Base-by-base conservation (phyloP, 1,140 invertebrate species). In the Scaptomyza pallida region DNA sequence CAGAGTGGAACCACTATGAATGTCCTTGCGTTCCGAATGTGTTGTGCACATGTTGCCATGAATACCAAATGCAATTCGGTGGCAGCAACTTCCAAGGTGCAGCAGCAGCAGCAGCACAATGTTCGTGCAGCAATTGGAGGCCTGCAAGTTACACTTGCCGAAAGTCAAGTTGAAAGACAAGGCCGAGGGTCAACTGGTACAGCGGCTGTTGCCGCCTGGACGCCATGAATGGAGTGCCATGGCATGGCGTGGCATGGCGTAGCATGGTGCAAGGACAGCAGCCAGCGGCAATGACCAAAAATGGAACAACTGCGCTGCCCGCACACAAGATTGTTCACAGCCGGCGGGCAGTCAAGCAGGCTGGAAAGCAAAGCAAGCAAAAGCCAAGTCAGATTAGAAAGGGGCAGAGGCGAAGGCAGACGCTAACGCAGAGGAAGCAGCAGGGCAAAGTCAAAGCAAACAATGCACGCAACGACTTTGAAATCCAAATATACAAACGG, bases 121-220 rank as follows among this genome's bases (percentile, higher is more conserved):
- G 48, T 15, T 23, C 33, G 35, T n/a, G 10, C 40, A 45, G 51
- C 62, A 41, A 41, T 48, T 57, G 52, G 41, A 45, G 60, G 60
- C 62, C 63, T 37, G 48, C 35, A 40, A 67, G 65, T 61, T 75
- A 60, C 72, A 78, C 47, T 57, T 63, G 23, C 67, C 71, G 81
- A 86, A 86, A 86, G 77, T 86, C 74, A 86, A 86, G 81, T 86
- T 86, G 81, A 86, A 86, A 86, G 82, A 86, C 76, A 78, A 85
- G 78, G 70, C 60, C 63, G 72, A 55, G 77, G 82, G 82, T 86
- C 81, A 86, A 86, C 74, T 59, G 72, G 45, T 64, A 43, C 78
- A 45, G 44, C 48, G 54, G 56, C 23, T 44, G 23, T 4, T 4
- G 23, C 5, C 23, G 40, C 40, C 37, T 8, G 50, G 30, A 47